Percentiles rank a stretch among this genome's conserved stretches.
These are phyloP conservation scores for Diorhabda sublineata DNA, from an alignment of 1,140 invertebrate genomes.

Conservation along the genomic window DNA sequence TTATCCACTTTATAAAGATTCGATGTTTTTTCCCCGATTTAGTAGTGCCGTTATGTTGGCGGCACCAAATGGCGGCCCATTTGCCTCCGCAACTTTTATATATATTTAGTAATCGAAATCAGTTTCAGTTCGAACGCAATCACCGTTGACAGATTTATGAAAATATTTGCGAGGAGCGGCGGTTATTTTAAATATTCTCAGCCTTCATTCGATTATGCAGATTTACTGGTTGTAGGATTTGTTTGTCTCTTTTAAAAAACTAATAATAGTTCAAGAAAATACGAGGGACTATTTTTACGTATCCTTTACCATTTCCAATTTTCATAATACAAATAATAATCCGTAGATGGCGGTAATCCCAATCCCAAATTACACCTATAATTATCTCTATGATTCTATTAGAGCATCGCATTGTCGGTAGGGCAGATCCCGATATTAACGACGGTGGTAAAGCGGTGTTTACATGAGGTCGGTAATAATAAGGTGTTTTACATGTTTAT, in stretches of 20 bases:
- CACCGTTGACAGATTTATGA: conserved; percentile 49
- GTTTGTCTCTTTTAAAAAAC: too few relatives aligned
- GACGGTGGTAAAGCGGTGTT: conserved; percentile 7
- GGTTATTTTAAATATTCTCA: conserved; percentile 48
- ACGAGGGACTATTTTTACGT: too few relatives aligned
- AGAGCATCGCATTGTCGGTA: background rate
- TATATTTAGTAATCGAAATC: conserved; percentile 24
- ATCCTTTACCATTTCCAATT: too few relatives aligned
- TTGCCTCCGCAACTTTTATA: too few relatives aligned
- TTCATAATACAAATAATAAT: too few relatives aligned
- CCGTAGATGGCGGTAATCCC: too few relatives aligned
- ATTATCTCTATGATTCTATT: background rate
- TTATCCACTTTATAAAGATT: too few relatives aligned
- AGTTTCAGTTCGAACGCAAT: conserved; percentile 42
- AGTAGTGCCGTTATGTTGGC: too few relatives aligned
- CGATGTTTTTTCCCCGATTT: too few relatives aligned
- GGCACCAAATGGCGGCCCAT: too few relatives aligned
- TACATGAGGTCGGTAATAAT: conserved; percentile 40
- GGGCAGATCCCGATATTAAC: conserved; percentile 7
- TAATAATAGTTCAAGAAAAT: too few relatives aligned
- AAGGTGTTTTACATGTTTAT: conserved; percentile 48
- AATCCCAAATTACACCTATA: too few relatives aligned
- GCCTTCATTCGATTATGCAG: conserved; percentile 48
- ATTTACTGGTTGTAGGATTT: conserved; percentile 14
- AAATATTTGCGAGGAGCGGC: conserved; percentile 48